A percentile compares a stretch with the other conserved stretches of the same genome.
phyloP scores from a whole-genome alignment of 2,888 invertebrate genomes.

The Mimas tiliae region DNA sequence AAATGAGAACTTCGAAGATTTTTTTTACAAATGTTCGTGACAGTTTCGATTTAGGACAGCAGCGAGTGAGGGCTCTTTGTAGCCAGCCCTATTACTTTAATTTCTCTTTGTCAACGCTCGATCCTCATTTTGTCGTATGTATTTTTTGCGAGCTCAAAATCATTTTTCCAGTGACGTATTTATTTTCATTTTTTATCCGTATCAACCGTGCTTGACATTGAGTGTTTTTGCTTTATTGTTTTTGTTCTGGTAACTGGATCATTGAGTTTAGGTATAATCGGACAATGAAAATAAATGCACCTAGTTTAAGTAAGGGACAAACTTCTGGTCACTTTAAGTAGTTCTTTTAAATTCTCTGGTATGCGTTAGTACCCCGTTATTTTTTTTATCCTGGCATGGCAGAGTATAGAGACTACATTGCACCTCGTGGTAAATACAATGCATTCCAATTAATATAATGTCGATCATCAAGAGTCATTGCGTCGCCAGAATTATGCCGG shows the following conservation, averaged over 20 bases:
- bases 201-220: constrained; percentile 29
- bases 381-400: too few species aligned
- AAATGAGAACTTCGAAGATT: constrained; percentile 49
- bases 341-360: too few species aligned
- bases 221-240: constrained; percentile 2
- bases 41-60: constrained; percentile 55
- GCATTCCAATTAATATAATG: too few species aligned
- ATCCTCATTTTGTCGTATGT: constrained; percentile 34
- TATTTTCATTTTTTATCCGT: constrained; percentile 29
- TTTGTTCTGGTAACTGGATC: neutral
- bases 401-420: too few species aligned
- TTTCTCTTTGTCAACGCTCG: constrained; percentile 42
- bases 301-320: neutral
- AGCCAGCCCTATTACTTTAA: constrained; percentile 45
- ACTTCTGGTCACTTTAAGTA: too few species aligned
- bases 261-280: neutral
- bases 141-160: constrained; percentile 33
- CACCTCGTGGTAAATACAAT: too few species aligned
- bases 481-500: too few species aligned
- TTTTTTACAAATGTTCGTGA: constrained; percentile 59
- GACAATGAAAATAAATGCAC: neutral
- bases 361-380: too few species aligned
- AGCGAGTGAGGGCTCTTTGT: constrained; percentile 34
- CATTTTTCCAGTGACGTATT: constrained; percentile 31
- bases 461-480: too few species aligned